Conservation (phyloP, 2,797 vertebrate species). For the Onychomys arenicola region DNA sequence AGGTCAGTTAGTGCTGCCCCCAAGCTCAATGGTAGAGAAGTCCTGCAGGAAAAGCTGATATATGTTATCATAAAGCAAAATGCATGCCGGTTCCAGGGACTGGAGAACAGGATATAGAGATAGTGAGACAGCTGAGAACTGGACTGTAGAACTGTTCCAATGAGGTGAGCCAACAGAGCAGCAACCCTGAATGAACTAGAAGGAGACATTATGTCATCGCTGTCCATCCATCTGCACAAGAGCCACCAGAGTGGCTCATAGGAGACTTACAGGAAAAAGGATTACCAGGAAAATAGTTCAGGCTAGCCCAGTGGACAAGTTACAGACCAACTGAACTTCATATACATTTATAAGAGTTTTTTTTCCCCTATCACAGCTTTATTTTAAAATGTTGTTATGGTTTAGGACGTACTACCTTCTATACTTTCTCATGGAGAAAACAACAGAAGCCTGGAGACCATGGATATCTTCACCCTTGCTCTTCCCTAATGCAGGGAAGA, state of each 20-base stretch:
- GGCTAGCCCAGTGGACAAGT: background rate
- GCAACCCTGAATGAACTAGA: too few relatives aligned
- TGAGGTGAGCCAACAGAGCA: background rate
- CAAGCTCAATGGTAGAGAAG: background rate
- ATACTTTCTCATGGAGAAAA: background rate
- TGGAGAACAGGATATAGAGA: background rate
- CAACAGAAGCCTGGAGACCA: background rate
- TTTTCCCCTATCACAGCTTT: background rate
- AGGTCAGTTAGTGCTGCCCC: background rate
- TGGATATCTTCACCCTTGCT: background rate
- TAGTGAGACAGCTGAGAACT: fast-evolving
- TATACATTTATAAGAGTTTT: background rate
- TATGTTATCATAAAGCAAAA: background rate
- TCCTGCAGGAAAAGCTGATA: background rate
- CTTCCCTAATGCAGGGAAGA: background rate
- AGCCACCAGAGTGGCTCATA: background rate
- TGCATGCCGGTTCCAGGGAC: background rate
- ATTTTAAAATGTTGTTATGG: background rate
- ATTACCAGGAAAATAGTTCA: background rate
- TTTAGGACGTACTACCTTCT: background rate
- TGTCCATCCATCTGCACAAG: background rate
- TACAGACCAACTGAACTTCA: background rate
- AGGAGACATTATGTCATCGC: background rate
- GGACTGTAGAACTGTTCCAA: background rate
- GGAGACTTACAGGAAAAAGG: background rate